phyloP scores from a whole-genome alignment of 2,888 invertebrate genomes.

The Amitus sp. region DNA sequence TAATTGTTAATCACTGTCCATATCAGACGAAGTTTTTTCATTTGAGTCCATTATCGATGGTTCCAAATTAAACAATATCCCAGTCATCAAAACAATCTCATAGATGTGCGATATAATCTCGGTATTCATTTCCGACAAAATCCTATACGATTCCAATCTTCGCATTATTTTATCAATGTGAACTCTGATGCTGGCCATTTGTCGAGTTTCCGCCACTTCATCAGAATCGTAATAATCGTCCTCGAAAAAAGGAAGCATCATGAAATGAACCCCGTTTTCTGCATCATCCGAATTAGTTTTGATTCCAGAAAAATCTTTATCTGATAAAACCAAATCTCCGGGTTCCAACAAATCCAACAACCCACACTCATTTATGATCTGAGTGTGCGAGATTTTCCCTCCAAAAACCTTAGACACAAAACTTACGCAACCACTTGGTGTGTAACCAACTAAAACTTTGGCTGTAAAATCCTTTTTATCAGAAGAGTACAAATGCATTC shows the following conservation, averaged over 20 bases:
- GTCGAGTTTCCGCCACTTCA: constrained; percentile 27
- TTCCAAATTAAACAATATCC: constrained; percentile 35
- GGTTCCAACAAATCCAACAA: constrained; percentile 30
- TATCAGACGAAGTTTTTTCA: too few species aligned
- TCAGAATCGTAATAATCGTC: constrained; percentile 12
- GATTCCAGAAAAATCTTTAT: constrained; percentile 39
- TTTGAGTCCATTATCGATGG: constrained; percentile 22
- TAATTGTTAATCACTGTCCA: too few species aligned
- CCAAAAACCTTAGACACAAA: constrained; percentile 25
- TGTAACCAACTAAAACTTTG: constrained; percentile 32
- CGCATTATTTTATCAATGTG: constrained; percentile 32
- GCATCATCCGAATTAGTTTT: constrained; percentile 13
- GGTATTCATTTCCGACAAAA: constrained; percentile 21
- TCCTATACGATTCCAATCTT: constrained; percentile 20
- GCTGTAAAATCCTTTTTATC: constrained; percentile 34
- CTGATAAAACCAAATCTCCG: constrained; percentile 34
- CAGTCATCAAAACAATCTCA: constrained; percentile 28
- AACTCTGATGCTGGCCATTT: constrained; percentile 25
- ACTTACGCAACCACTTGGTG: constrained; percentile 26
- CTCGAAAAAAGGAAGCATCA: constrained; percentile 33
- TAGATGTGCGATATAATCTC: constrained; percentile 13
- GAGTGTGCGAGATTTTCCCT: constrained; percentile 22
- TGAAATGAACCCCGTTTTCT: constrained; percentile 22
- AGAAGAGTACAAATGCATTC: constrained; percentile 26
- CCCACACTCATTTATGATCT: constrained; percentile 24